These are phyloP conservation scores for Lutjanus campechanus DNA, from an alignment of 2,797 vertebrate species.

Conservation along the genomic window DNA sequence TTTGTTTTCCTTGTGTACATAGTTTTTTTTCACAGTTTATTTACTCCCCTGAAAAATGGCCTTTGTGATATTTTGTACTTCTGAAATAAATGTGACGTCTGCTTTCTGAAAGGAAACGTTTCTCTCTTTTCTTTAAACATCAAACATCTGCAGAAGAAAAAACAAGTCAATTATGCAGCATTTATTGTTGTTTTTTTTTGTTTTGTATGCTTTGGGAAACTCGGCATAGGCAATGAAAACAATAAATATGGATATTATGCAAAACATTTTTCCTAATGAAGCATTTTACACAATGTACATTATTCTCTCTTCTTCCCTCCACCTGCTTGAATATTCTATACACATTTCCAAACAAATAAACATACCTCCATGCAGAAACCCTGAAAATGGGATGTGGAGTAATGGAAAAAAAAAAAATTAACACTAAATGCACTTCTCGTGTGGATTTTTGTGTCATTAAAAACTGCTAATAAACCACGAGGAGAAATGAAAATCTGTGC, in stretches of 20 bases:
- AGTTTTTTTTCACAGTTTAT: constrained; percentile 45
- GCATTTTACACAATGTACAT: constrained; percentile 99
- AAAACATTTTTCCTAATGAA: constrained; percentile 97
- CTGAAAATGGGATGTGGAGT: constrained; percentile 77
- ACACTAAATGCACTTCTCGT: constrained; percentile 69
- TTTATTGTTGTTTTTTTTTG: constrained; percentile 84
- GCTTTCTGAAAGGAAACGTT: constrained; percentile 45
- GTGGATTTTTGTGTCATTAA: constrained; percentile 72
- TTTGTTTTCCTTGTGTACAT: constrained; percentile 52
- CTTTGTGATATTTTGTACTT: constrained; percentile 78
- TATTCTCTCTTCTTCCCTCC: constrained; percentile 74
- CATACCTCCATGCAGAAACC: constrained; percentile 90
- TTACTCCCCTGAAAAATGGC: constrained; percentile 49
- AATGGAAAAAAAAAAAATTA: constrained; percentile 31
- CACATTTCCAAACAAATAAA: constrained; percentile 89
- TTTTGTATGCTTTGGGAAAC: constrained; percentile 91
- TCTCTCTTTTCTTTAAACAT: neutral
- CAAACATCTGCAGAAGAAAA: neutral
- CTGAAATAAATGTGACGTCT: constrained; percentile 71
- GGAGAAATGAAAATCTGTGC: constrained; percentile 88
- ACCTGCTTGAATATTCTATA: constrained; percentile 86
- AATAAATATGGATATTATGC: constrained; percentile 99
- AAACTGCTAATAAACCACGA: constrained; percentile 89
- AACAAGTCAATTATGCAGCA: constrained; percentile 71
- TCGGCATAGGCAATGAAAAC: constrained; percentile 93